Percentiles rank a stretch among this genome's conserved stretches.
phyloP scores from a whole-genome alignment of 2,797 vertebrate species.

The Notolabrus celidotus region DNA sequence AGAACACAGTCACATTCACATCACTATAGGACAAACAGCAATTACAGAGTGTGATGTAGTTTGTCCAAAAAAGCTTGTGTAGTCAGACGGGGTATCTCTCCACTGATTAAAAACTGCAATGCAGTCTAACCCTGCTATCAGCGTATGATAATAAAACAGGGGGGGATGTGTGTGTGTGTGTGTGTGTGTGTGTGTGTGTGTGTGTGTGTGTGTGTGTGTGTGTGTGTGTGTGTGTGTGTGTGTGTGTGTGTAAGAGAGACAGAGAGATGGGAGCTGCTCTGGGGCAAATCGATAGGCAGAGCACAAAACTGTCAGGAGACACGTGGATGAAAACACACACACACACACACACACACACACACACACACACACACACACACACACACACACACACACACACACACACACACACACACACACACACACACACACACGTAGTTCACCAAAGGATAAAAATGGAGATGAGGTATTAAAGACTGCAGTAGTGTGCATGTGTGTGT shows the following conservation, averaged over 20 bases:
- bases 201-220: background rate
- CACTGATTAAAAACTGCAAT: constrained; percentile 68
- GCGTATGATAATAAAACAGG: constrained; percentile 57
- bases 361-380: constrained; percentile 16
- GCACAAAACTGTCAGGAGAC: constrained; percentile 43
- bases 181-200: background rate
- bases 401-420: constrained; percentile 21
- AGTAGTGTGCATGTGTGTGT: constrained; percentile 3
- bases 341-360: constrained; percentile 17
- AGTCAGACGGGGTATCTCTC: constrained; percentile 41
- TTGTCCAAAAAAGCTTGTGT: constrained; percentile 45
- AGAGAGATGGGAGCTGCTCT: constrained; percentile 33
- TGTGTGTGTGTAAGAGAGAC: constrained; percentile 2
- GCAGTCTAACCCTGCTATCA: constrained; percentile 55
- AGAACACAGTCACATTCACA: constrained; percentile 12
- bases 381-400: constrained; percentile 12
- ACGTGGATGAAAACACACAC: constrained; percentile 36
- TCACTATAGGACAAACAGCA: constrained; percentile 38
- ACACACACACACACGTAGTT: constrained; percentile 20
- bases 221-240: background rate
- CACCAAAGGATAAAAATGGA: constrained; percentile 44
- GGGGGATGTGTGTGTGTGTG: background rate
- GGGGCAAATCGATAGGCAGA: constrained; percentile 56
- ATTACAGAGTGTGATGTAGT: constrained; percentile 45
- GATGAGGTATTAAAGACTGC: constrained; percentile 46